phyloP scores from a whole-genome alignment of 1,140 invertebrate genomes.

The Hylyphantes graminicola region DNA sequence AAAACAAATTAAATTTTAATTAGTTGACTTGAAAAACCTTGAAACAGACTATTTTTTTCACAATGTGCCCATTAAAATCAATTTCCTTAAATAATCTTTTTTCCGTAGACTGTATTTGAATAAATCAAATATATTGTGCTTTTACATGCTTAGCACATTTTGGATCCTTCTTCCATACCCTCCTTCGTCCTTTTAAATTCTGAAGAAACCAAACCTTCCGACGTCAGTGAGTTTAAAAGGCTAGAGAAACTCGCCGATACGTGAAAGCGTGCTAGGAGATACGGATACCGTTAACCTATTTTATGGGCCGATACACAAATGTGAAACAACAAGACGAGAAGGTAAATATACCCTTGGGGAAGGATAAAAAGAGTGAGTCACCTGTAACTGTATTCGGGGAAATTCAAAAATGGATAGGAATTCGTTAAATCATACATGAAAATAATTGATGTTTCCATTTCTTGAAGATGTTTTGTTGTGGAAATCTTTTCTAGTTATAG shows the following conservation, averaged over 20 bases:
- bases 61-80: too few species aligned
- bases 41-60: too few species aligned
- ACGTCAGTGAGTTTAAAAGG: too few species aligned
- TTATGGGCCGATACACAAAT: conserved; percentile 28
- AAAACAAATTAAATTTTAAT: too few species aligned
- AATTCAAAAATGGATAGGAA: conserved; percentile 12
- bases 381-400: background rate
- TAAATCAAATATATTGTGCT: too few species aligned
- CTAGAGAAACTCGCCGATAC: background rate
- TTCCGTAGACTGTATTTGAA: too few species aligned
- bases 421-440: conserved; percentile 35
- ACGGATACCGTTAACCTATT: conserved; percentile 30
- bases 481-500: background rate
- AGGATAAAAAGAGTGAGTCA: conserved; percentile 3
- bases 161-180: too few species aligned
- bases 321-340: conserved; percentile 14
- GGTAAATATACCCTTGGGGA: conserved; percentile 8
- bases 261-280: conserved; percentile 12
- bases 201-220: too few species aligned
- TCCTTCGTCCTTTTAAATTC: too few species aligned
- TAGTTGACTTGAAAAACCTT: too few species aligned
- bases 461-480: background rate
- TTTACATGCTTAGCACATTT: too few species aligned
- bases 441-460: conserved; percentile 30
- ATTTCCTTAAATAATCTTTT: too few species aligned